Evolutionary conservation across 2,888 invertebrate genomes (phyloP), one percentile per base, ranked within the genome.

Genomic region (Selenia dentaria): DNA sequence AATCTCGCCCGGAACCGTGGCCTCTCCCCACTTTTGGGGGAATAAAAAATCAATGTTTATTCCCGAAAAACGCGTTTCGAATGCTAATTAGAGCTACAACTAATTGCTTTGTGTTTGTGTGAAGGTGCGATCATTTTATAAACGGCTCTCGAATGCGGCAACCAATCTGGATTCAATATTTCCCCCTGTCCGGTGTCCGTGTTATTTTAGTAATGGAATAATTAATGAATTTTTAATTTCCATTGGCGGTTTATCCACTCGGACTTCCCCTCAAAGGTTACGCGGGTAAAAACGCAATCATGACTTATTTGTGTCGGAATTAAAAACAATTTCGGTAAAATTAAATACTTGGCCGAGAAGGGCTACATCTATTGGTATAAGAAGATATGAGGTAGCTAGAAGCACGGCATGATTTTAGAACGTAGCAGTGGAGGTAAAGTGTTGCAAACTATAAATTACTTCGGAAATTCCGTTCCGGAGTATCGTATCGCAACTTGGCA

Each of bases 1-100:
- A 67, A 75, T 70, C 80, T 79, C 78, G 67, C 68, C 59, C 79
- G 72, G 67, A 67, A 67, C 74, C 67, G 65, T 74, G 74, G 69
- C 70, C 71, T 72, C 81, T 80, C 83, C 71, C 73, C 76, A 78
- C 67, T 80, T 88, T 88, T 79, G 79, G 86, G 83, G 86, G 81
- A 83, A 83, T 85, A 88, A 89, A 89, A 89, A 90, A 90, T 90
- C 89, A 90, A 90, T 90, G 88, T 90, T 89, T 90, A 88, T 86
- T 84, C 80, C 74, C 79, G 66, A 60, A 63, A 76, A 71, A 87
- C 84, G 87, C 80, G 83, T 77, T 84, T 79, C 67, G 89, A 88
- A 90, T 89, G 77, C 81, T 86, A 86, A 90, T 88, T 84, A 82
- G 74, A 68, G 76, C 70, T 70, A 79, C 75, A 79, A 78, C 84